Evolutionary conservation across 1,140 invertebrate genomes (phyloP).

Genomic region (Teleopsis dalmanni): DNA sequence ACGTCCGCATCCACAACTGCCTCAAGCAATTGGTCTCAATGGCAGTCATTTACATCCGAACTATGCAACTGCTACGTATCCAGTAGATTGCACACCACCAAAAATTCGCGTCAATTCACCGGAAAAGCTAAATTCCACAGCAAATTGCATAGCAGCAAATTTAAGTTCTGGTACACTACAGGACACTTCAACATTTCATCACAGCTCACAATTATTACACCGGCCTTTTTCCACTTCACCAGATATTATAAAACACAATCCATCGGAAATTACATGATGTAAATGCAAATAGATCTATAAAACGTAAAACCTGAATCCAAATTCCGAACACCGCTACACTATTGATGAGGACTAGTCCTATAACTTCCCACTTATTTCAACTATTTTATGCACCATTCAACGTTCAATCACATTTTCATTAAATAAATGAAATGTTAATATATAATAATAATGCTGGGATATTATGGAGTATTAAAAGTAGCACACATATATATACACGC

Average conservation of each 20-base stretch:
- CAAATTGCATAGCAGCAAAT: conserved; percentile 23
- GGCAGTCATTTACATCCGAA: conserved; percentile 42
- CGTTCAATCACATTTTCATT: too few relatives aligned
- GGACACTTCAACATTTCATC: conserved; percentile 23
- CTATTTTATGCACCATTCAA: too few relatives aligned
- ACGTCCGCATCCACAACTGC: conserved; percentile 41
- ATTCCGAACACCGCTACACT: too few relatives aligned
- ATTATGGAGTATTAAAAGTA: too few relatives aligned
- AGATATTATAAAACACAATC: conserved; percentile 34
- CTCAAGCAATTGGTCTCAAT: conserved; percentile 30
- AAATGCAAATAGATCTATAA: too few relatives aligned
- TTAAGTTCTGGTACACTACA: conserved; percentile 20
- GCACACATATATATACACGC: too few relatives aligned
- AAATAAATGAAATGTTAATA: too few relatives aligned
- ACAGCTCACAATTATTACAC: conserved; percentile 44
- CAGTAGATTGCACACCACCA: conserved; percentile 33
- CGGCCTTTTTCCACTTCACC: conserved; percentile 49
- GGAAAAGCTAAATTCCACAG: conserved; percentile 40
- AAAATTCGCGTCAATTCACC: conserved; percentile 48
- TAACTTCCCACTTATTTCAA: too few relatives aligned
- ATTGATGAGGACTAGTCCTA: too few relatives aligned
- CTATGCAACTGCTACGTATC: conserved; percentile 35
- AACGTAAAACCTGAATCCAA: too few relatives aligned
- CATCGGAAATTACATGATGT: conserved; percentile 48
- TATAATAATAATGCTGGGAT: too few relatives aligned